Conservation (phyloP, 2,113 vertebrate genomes). For the Vireo altiloquus region DNA sequence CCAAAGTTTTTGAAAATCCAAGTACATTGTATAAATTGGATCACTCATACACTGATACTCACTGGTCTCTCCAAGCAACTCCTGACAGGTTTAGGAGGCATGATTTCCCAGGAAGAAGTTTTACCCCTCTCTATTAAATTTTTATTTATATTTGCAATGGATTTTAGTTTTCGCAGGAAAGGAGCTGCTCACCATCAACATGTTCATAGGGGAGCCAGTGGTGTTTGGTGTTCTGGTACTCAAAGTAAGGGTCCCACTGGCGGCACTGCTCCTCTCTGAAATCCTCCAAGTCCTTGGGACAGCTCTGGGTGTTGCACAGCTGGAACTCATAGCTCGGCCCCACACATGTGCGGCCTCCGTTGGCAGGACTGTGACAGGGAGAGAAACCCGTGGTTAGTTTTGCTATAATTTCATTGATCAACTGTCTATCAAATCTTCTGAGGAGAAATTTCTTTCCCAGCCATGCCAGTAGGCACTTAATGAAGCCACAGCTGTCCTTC, state of each 20-base stretch:
- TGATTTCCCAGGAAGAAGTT: neutral
- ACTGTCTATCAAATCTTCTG: neutral
- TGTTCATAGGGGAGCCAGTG: slow-evolving; percentile 97
- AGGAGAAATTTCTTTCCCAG: neutral
- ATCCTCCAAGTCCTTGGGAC: slow-evolving; percentile 84
- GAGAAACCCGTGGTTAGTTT: neutral
- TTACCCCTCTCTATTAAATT: neutral
- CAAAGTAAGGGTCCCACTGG: slow-evolving; percentile 84
- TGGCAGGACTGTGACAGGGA: slow-evolving; percentile 81
- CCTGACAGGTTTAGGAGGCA: neutral
- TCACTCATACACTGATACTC: neutral
- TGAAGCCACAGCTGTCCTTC: neutral
- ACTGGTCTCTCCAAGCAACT: neutral
- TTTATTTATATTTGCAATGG: neutral
- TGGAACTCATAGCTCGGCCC: slow-evolving; percentile 89
- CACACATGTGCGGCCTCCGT: slow-evolving; percentile 86
- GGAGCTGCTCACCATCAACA: slow-evolving; percentile 78
- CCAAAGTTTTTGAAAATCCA: neutral
- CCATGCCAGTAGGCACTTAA: neutral
- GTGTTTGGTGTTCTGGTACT: slow-evolving; percentile 85
- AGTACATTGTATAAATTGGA: neutral
- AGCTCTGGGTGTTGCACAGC: slow-evolving; percentile 89
- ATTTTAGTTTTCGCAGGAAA: neutral
- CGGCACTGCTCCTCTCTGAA: slow-evolving; percentile 90
- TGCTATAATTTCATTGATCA: neutral